phyloP scores from a whole-genome alignment of 2,113 vertebrate genomes.

The Pteronura brasiliensis region DNA sequence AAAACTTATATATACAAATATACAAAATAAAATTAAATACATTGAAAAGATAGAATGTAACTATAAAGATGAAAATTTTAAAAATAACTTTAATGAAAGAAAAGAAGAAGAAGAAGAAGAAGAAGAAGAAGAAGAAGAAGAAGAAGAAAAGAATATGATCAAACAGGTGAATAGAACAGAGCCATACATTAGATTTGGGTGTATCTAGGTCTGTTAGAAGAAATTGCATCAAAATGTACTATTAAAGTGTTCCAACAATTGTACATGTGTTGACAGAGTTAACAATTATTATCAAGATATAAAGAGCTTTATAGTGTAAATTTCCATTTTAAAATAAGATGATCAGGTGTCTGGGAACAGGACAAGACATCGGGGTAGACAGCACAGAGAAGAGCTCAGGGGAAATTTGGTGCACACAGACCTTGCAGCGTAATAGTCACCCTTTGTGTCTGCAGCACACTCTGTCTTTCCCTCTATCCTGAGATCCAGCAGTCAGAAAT shows the following conservation, averaged over 20 bases:
- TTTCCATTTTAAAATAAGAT: not conserved
- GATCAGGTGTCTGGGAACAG: not conserved
- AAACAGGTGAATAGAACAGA: no score
- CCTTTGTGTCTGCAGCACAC: not conserved
- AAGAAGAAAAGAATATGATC: no score
- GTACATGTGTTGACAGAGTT: not conserved
- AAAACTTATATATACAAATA: no score
- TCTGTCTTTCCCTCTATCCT: not conserved
- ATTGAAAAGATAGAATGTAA: no score
- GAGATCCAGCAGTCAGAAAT: slow-evolving; percentile 72
- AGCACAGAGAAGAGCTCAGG: not conserved
- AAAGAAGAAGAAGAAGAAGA: no score
- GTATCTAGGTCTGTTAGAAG: no score
- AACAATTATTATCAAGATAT: not conserved
- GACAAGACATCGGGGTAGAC: not conserved
- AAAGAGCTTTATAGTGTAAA: not conserved
- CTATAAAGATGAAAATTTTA: no score
- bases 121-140: no score
- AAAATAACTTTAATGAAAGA: no score
- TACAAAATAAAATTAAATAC: no score
- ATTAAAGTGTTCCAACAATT: not conserved
- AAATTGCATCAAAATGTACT: not conserved
- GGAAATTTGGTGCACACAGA: not conserved
- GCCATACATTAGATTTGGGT: no score
- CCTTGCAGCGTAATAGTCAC: not conserved